A percentile compares a stretch with the other conserved stretches of the same genome.
Evolutionary conservation across 2,888 invertebrate species (phyloP).

Genomic region (Rhagonycha lutea): DNA sequence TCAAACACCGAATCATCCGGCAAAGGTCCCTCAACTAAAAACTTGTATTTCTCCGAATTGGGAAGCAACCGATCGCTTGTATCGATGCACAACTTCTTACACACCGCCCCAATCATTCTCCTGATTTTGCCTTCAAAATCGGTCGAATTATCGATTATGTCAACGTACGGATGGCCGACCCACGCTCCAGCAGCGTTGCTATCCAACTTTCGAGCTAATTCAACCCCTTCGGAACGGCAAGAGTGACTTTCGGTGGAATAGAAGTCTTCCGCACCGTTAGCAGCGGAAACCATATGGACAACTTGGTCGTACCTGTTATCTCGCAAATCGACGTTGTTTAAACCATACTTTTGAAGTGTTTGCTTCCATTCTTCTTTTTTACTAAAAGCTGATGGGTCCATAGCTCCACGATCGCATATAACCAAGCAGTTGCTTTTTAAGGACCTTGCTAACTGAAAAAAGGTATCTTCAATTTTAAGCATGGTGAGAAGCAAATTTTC

Average conservation of each 20-base stretch:
- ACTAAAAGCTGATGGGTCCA: conserved; percentile 98
- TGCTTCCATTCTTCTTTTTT: conserved; percentile 87
- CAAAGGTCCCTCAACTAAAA: conserved; percentile 78
- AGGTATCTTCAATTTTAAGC: conserved; percentile 96
- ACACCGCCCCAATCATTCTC: conserved; percentile 88
- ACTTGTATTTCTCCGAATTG: conserved; percentile 94
- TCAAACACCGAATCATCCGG: conserved; percentile 76
- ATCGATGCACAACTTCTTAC: conserved; percentile 93
- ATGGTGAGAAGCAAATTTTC: conserved; percentile 95
- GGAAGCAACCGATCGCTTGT: conserved; percentile 90
- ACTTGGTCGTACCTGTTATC: conserved; percentile 97
- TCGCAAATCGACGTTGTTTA: conserved; percentile 90
- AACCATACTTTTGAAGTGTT: conserved; percentile 79
- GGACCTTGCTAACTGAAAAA: conserved; percentile 83
- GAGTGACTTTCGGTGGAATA: conserved; percentile 94
- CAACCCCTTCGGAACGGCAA: conserved; percentile 92
- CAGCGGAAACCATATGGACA: conserved; percentile 96
- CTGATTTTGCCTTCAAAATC: conserved; percentile 97
- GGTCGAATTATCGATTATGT: conserved; percentile 97
- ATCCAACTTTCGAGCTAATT: conserved; percentile 86
- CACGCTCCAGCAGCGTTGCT: conserved; percentile 93
- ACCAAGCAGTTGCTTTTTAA: conserved; percentile 90
- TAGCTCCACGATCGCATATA: conserved; percentile 97
- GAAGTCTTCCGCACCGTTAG: conserved; percentile 96
- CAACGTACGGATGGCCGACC: conserved; percentile 99